These are phyloP conservation scores for Acholoe squamosa DNA, from an alignment of 2,888 invertebrate genomes.

Conservation along the genomic window DNA sequence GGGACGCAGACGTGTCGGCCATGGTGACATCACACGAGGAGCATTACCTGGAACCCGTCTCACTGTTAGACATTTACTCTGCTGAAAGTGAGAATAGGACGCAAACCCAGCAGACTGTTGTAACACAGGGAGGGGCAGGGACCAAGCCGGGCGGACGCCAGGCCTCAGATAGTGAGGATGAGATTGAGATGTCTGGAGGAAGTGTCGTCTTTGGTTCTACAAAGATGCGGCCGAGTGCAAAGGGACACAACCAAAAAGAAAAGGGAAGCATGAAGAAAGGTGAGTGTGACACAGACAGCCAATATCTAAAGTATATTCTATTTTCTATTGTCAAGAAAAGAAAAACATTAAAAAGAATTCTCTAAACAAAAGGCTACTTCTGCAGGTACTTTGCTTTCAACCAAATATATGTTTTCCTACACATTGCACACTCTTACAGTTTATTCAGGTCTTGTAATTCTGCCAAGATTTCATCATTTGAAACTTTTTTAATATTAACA, in stretches of 20 bases:
- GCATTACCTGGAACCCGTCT: not conserved
- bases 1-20: not conserved
- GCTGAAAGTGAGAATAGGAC: not conserved
- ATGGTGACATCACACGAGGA: not conserved
- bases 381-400: no score
- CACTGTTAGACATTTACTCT: constrained; percentile 17
- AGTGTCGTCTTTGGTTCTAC: constrained; percentile 53
- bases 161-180: not conserved
- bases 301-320: no score
- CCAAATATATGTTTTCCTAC: no score
- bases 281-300: not conserved
- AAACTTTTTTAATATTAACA: no score
- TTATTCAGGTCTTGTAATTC: no score
- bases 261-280: not conserved
- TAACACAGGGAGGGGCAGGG: not conserved
- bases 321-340: no score
- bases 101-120: not conserved
- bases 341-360: no score
- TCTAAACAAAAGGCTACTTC: no score
- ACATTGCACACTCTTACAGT: no score
- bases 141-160: not conserved
- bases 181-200: not conserved
- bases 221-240: not conserved
- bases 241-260: no score
- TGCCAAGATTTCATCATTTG: no score